Conservation (phyloP, 1,140 invertebrate genomes). For the Halictus rubicundus region DNA sequence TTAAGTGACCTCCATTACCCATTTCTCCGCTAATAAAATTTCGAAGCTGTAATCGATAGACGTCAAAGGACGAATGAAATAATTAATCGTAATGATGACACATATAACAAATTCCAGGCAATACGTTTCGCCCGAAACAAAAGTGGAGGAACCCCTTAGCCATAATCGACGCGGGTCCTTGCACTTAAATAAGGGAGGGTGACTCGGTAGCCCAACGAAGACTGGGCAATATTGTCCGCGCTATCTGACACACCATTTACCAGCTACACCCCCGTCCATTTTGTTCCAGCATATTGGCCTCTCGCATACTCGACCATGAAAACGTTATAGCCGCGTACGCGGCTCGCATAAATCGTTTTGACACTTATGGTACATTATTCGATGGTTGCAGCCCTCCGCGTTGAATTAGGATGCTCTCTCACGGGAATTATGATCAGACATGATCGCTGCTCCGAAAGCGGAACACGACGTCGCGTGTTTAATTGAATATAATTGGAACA, state of each 20-base stretch:
- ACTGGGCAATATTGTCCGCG: constrained; percentile 67
- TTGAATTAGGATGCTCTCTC: constrained; percentile 58
- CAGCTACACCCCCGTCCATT: constrained; percentile 35
- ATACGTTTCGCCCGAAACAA: not conserved
- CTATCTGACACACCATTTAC: constrained; percentile 69
- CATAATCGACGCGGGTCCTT: constrained; percentile 29
- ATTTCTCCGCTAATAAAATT: too few species aligned
- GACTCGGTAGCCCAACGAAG: constrained; percentile 57
- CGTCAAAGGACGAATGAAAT: not conserved
- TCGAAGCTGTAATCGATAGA: not conserved
- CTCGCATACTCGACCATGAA: constrained; percentile 40
- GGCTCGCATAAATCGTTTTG: constrained; percentile 59
- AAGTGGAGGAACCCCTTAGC: constrained; percentile 11
- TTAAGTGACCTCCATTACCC: too few species aligned
- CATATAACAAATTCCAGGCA: not conserved
- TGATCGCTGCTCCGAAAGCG: not conserved
- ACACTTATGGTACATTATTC: constrained; percentile 63
- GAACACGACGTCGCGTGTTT: not conserved
- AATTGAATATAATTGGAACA: too few species aligned
- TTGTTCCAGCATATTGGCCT: constrained; percentile 51
- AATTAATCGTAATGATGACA: not conserved
- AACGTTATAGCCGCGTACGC: constrained; percentile 42
- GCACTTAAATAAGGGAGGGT: constrained; percentile 41
- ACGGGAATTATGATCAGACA: constrained; percentile 49
- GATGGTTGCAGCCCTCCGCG: constrained; percentile 26